A percentile compares a stretch with the other conserved stretches of the same genome.
These are phyloP conservation scores for Ochotona curzoniae DNA, from an alignment of 2,113 vertebrate genomes.

Conservation along the genomic window DNA sequence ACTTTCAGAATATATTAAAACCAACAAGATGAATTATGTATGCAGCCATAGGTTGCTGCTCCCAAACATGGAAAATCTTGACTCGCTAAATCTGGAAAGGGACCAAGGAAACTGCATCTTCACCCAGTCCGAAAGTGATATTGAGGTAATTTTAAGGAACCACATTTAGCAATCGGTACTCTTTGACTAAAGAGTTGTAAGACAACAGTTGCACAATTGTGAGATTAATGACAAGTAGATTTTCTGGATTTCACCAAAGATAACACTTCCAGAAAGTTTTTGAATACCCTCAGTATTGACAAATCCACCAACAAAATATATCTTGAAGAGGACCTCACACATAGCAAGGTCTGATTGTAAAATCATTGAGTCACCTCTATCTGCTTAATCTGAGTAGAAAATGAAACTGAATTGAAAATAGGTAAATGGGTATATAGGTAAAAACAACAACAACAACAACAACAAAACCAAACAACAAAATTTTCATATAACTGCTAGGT, in stretches of 20 bases:
- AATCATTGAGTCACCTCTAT: background rate
- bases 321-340: background rate
- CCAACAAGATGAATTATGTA: background rate
- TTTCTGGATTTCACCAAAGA: background rate
- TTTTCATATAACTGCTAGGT: background rate
- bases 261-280: background rate
- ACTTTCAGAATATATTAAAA: background rate
- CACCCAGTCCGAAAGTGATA: background rate
- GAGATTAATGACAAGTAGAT: background rate
- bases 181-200: background rate
- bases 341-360: background rate
- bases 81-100: background rate
- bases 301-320: background rate
- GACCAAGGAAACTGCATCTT: background rate
- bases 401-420: conserved; percentile 35
- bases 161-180: background rate
- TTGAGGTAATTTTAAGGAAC: background rate
- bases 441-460: background rate
- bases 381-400: background rate
- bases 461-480: background rate
- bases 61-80: background rate
- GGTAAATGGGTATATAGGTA: background rate
- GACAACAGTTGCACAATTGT: background rate
- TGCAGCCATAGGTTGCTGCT: background rate
- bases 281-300: background rate